Evolutionary conservation across 1,140 invertebrate species (phyloP), one percentile per base, ranked within the genome.

Genomic region (Lordiphosa mommai): DNA sequence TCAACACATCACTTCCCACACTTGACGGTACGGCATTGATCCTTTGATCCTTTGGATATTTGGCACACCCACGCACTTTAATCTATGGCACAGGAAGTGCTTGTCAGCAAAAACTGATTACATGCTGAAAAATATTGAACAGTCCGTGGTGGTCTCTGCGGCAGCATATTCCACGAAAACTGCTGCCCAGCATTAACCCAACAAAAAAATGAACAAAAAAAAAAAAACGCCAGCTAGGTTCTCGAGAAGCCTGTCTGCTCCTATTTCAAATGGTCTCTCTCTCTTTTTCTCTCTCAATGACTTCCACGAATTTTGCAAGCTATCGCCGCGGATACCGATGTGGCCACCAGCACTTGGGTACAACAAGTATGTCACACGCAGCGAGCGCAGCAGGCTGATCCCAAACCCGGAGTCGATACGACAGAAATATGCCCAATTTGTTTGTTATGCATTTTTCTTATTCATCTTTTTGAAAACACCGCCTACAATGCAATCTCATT

Each of bases 1-100:
- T 66, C 63, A 66, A 66, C 63, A 66, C 63, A 66, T 66, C 63
- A 66, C 63, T 66, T 66, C 60, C 61, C 61, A 66, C 63, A 66
- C 60, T 66, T 65, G 50, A 65, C 34, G 43, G 52, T 20, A 32
- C 51, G 17, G 48, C 43, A 38, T 33, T 12, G 44, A 43, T 63
- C 60, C 60, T 66, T 66, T 66, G 63, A 66, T 66, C 63, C 60
- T 58, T 66, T 66, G 65, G 63, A 66, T 66, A 65, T 66, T 65
- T 20, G 60, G 60, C 51, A 66, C 60, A 66, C 63, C 63, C 63
- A 65, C 63, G 13, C 61, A 32, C 43, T 37, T 33, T 56, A 64
- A 66, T 66, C 63, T 66, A 16, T 34, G 60, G 48, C 49, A 56
- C 63, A 66, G 63, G 63, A 66, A 66, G 63, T 66, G 32, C 48